These are phyloP conservation scores for Acanthosoma haemorrhoidale DNA, from an alignment of 2,888 invertebrate genomes.

Conservation along the genomic window DNA sequence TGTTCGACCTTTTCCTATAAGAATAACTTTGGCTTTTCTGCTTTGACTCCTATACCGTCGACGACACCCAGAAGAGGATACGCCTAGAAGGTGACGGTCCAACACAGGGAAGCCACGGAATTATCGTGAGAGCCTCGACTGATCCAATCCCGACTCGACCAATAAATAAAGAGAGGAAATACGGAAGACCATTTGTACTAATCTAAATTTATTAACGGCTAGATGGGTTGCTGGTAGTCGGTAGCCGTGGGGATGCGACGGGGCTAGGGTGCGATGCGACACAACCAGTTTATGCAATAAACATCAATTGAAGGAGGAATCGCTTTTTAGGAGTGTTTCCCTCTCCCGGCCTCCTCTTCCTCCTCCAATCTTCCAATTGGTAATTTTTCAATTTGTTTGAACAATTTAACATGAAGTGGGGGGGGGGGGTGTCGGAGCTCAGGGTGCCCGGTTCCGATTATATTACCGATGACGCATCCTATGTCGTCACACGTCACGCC, in stretches of 20 bases:
- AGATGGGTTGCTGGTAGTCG: not conserved
- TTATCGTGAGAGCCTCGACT: not conserved
- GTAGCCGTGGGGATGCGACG: not conserved
- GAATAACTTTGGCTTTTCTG: no score
- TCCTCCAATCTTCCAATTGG: constrained; percentile 39
- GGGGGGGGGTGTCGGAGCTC: not conserved
- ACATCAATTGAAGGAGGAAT: constrained; percentile 40
- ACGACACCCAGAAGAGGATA: no score
- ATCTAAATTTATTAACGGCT: constrained; percentile 41
- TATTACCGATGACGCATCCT: constrained; percentile 7
- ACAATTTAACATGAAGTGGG: constrained; percentile 31
- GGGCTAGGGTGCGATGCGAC: not conserved
- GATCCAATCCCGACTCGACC: constrained; percentile 24
- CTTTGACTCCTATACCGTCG: no score
- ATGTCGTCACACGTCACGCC: not conserved
- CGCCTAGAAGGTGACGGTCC: no score
- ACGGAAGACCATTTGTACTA: constrained; percentile 42
- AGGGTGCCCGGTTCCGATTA: not conserved
- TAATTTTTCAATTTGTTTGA: constrained; percentile 41
- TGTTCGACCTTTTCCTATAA: no score
- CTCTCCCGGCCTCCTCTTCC: constrained; percentile 34
- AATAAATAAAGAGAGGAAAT: constrained; percentile 36
- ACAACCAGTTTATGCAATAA: constrained; percentile 41
- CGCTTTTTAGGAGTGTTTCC: constrained; percentile 27
- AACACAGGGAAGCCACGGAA: not conserved